Base-by-base conservation (phyloP, 1,140 invertebrate species). In the Brachionus rubens region DNA sequence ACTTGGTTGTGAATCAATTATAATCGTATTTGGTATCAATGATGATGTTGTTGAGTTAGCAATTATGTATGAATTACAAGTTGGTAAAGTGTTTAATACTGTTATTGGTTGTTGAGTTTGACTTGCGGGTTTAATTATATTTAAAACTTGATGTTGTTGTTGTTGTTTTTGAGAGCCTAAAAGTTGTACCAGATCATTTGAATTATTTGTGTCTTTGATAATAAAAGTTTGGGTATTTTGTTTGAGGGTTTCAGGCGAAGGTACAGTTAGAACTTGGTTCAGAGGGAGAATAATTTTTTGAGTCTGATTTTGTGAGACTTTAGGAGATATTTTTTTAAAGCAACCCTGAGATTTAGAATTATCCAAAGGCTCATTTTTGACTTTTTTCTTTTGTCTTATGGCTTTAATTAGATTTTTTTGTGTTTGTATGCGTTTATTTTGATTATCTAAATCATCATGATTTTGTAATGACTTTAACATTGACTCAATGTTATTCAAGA, bases 401-500 rank as follows among this genome's bases (percentile, higher is more conserved):
- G 33, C 1, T 43, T 65, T 65, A 3, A 65, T 43, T 43, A 65
- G 16, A 14, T 65, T 65, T 43, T 65, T 65, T 65, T 65, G 59
- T 10, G 10, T 41, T 65, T 43, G 40, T 30, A 65, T 65, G 41
- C 41, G 40, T 2, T 14, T 26, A 19, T n/a, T 65, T 24, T 65
- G 40, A 30, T 65, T 41, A 19, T 65, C 59, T 10, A 24, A 4
- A 43, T 65, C 36, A 26, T 41, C 24, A 12, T 41, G 59, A 46
- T 50, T 48, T 54, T 72, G 30, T 19, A 72, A 10, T 10, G 46
- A 54, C 21, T 72, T 72, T 14, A 72, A 33, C 68, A 72, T 72
- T 16, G 9, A 33, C 41, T 72, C 68, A 54, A 72, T 72, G 33
- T 72, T 72, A 21, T 72, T 48, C 24, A 72, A 41, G 16, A 72